Evolutionary conservation across 1,140 invertebrate species (phyloP).

Genomic region (Melipona quadrifasciata): DNA sequence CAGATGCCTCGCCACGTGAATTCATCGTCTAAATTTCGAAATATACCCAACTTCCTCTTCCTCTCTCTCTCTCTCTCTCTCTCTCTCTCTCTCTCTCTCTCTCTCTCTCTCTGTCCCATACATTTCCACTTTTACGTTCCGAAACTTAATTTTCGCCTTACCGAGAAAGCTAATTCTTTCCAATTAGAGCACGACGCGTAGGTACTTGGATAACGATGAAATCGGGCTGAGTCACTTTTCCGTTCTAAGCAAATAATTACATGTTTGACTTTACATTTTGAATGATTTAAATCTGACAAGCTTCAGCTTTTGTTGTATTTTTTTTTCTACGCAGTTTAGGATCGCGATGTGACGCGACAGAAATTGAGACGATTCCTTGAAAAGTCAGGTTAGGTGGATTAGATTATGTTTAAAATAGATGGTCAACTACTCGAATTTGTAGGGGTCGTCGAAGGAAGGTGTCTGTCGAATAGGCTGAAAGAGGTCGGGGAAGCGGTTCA

Average conservation of each 20-base stretch:
- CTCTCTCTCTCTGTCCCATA: not conserved
- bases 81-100: slow-evolving; percentile 12
- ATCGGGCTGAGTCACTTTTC: no score
- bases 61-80: slow-evolving; percentile 1
- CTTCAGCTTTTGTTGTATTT: no score
- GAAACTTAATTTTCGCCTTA: slow-evolving; percentile 63
- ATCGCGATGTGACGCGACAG: no score
- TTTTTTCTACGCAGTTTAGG: no score
- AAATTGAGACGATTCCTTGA: no score
- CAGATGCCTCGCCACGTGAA: slow-evolving; percentile 70
- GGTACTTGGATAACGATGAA: no score
- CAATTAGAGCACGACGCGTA: not conserved
- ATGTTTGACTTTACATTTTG: no score
- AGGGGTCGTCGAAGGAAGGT: not conserved
- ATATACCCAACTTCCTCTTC: slow-evolving; percentile 38
- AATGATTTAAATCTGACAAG: no score
- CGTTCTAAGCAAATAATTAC: no score
- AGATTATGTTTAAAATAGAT: not conserved
- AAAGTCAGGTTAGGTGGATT: no score
- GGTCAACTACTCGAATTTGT: not conserved
- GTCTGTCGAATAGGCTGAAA: not conserved
- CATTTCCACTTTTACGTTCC: slow-evolving; percentile 57
- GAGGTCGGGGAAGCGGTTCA: slow-evolving; percentile 21
- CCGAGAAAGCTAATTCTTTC: not conserved
- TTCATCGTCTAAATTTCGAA: slow-evolving; percentile 41